These are phyloP conservation scores for Eueremaeus valkanovi DNA, from an alignment of 2,888 invertebrate genomes.

Conservation along the genomic window DNA sequence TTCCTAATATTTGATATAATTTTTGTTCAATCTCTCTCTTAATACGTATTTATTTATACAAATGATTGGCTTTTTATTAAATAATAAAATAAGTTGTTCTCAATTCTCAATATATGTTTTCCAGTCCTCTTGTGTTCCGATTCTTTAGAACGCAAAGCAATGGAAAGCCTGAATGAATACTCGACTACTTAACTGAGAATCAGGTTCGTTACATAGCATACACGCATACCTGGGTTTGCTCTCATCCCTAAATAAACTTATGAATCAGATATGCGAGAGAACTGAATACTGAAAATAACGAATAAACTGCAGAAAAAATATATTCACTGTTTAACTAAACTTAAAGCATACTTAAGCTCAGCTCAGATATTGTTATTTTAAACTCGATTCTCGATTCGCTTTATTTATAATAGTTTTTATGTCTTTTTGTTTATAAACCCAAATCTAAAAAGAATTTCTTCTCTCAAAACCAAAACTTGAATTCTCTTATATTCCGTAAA, in stretches of 20 bases:
- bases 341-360: neutral
- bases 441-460: neutral
- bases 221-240: neutral
- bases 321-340: neutral
- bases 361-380: neutral
- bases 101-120: slow-evolving; percentile 13
- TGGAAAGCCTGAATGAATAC: neutral
- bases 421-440: neutral
- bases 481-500: neutral
- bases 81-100: neutral
- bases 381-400: slow-evolving; percentile 4
- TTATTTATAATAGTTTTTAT: neutral
- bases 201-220: neutral
- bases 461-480: neutral
- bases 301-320: neutral
- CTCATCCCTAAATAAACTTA: neutral
- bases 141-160: neutral
- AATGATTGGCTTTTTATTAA: neutral
- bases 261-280: neutral
- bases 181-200: neutral
- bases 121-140: neutral
- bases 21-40: neutral
- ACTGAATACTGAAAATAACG: neutral
- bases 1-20: neutral
- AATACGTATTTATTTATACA: slow-evolving; percentile 6